Conservation (phyloP, 2,113 vertebrate species). For the Anarhynchus alexandrinus region DNA sequence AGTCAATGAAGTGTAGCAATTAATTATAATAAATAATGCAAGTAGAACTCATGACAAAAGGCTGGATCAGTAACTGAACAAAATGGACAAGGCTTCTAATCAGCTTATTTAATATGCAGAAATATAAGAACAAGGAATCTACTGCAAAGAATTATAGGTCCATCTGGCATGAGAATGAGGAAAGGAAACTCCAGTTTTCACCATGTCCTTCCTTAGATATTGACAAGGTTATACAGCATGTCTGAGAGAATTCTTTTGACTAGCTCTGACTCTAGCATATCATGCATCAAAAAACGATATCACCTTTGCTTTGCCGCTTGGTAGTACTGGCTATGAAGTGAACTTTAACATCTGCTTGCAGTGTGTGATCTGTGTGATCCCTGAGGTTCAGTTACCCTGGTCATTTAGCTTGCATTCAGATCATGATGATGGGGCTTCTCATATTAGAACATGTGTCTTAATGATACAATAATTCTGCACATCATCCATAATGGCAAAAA, state of each 20-base stretch:
- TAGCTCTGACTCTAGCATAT: background rate
- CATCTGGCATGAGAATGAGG: background rate
- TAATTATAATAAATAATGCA: slow-evolving; percentile 68
- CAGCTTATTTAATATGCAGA: background rate
- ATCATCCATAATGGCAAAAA: background rate
- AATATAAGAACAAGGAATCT: background rate
- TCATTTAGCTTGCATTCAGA: background rate
- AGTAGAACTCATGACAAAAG: slow-evolving; percentile 2
- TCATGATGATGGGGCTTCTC: background rate
- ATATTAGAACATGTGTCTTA: background rate
- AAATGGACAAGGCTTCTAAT: slow-evolving; percentile 24
- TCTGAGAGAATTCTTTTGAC: background rate
- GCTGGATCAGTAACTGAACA: background rate
- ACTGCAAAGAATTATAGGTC: background rate
- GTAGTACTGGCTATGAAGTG: background rate
- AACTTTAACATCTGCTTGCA: background rate
- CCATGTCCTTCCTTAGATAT: background rate
- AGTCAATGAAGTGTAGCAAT: slow-evolving; percentile 68
- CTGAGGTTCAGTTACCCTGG: background rate
- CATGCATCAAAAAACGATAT: background rate
- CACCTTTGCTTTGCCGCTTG: background rate
- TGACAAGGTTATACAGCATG: background rate
- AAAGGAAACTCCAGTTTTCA: background rate
- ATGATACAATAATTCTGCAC: background rate
- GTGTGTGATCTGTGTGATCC: background rate